Evolutionary conservation across 1,140 invertebrate genomes (phyloP).

Genomic region (Cydia fagiglandana): DNA sequence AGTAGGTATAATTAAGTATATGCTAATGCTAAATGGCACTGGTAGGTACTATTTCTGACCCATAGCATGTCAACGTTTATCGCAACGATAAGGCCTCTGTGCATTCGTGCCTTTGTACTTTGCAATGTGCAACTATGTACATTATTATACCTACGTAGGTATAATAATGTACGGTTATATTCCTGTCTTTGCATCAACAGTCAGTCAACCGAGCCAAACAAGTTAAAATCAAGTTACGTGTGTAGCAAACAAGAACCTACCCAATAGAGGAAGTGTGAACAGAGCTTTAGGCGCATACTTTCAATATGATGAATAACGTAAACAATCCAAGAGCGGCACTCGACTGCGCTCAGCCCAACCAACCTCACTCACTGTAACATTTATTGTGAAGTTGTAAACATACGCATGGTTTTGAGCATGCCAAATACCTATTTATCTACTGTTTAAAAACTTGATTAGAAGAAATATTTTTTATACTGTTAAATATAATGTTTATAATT

Average conservation of each 20-base stretch:
- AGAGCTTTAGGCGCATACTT: slow-evolving; percentile 19
- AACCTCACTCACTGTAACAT: background rate
- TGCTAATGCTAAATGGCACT: background rate
- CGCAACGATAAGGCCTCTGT: background rate
- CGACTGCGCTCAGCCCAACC: background rate
- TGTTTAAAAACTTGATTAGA: no score
- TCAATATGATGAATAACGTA: slow-evolving; percentile 30
- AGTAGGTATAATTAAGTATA: background rate
- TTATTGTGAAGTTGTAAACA: background rate
- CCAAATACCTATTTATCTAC: background rate
- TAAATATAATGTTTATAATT: no score
- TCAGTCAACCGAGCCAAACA: background rate
- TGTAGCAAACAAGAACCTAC: background rate
- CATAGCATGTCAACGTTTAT: background rate
- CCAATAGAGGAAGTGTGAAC: background rate
- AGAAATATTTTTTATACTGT: no score
- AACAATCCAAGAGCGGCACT: slow-evolving; percentile 23
- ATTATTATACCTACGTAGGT: background rate
- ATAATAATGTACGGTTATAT: no score
- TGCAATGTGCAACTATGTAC: background rate
- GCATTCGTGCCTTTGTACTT: slow-evolving; percentile 4
- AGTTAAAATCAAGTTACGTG: no score
- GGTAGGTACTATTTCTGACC: background rate
- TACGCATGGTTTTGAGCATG: background rate
- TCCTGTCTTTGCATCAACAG: background rate